Conservation (phyloP, 2,888 invertebrate genomes). For the Ashinkailepas kermadecensis region DNA sequence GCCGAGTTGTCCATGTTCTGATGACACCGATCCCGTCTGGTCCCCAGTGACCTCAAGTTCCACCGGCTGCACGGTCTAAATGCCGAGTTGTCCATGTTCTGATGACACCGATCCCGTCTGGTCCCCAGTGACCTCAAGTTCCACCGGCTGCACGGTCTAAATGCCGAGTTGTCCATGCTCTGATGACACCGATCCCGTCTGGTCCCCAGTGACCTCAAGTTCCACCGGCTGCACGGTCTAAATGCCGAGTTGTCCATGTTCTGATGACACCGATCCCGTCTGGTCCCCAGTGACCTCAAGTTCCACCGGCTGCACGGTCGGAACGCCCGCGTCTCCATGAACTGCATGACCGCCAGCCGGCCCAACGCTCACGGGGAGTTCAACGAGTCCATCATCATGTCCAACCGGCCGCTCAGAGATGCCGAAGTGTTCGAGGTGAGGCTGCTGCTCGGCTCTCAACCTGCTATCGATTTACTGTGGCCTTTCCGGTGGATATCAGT, state of each 20-base stretch:
- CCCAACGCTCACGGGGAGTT: slow-evolving; percentile 85
- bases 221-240: slow-evolving; percentile 41
- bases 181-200: too few relatives aligned
- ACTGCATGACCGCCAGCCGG: slow-evolving; percentile 74
- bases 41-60: slow-evolving; percentile 66
- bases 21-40: not conserved
- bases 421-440: slow-evolving; percentile 83
- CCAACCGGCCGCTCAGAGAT: slow-evolving; percentile 75
- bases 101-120: not conserved
- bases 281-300: slow-evolving; percentile 58
- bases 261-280: too few relatives aligned
- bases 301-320: slow-evolving; percentile 85
- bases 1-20: slow-evolving; percentile 43
- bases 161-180: slow-evolving; percentile 49
- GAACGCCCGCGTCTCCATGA: slow-evolving; percentile 75
- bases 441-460: too few relatives aligned
- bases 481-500: too few relatives aligned
- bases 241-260: too few relatives aligned
- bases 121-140: slow-evolving; percentile 66
- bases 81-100: slow-evolving; percentile 44
- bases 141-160: slow-evolving; percentile 80
- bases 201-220: slow-evolving; percentile 61
- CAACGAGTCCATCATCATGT: slow-evolving; percentile 88
- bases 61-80: slow-evolving; percentile 84
- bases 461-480: too few relatives aligned